Percentiles rank a stretch among this genome's conserved stretches.
Conservation (phyloP, 2,888 invertebrate genomes). For the Aquatica leii region DNA sequence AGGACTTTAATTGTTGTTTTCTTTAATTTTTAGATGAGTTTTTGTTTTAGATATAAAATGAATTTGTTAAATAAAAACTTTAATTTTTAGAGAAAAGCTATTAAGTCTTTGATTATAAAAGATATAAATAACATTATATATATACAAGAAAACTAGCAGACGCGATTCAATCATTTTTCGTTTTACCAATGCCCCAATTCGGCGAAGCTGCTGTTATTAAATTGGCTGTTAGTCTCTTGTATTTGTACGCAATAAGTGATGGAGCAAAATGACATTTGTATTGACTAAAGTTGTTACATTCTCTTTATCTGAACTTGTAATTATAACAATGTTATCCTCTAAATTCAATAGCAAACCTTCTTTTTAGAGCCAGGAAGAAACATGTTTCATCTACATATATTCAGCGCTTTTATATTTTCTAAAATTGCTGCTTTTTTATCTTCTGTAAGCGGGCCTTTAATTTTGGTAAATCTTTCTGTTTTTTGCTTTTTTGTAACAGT, state of each 20-base stretch:
- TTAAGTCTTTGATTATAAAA: too few species aligned
- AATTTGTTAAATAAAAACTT: too few species aligned
- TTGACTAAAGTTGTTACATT: slow-evolving; percentile 22
- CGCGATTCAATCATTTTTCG: slow-evolving; percentile 45
- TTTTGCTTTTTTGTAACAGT: not conserved
- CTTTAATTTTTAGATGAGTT: too few species aligned
- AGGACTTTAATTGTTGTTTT: too few species aligned
- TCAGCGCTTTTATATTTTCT: not conserved
- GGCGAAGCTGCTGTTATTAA: not conserved
- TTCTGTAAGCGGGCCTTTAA: too few species aligned
- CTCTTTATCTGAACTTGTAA: slow-evolving; percentile 1
- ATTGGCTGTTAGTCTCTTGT: not conserved
- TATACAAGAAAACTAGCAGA: slow-evolving; percentile 44
- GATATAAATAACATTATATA: too few species aligned
- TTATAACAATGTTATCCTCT: not conserved
- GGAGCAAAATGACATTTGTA: slow-evolving; percentile 40
- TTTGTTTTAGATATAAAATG: too few species aligned
- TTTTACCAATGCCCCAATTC: slow-evolving; percentile 45
- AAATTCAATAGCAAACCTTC: too few species aligned
- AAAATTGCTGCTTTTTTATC: not conserved
- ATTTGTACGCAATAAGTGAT: slow-evolving; percentile 32
- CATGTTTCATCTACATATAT: not conserved
- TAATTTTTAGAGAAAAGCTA: too few species aligned
- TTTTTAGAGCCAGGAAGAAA: not conserved
- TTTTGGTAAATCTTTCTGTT: not conserved